phyloP scores from a whole-genome alignment of 2,888 invertebrate species.

The Chymomyza caudatula region DNA sequence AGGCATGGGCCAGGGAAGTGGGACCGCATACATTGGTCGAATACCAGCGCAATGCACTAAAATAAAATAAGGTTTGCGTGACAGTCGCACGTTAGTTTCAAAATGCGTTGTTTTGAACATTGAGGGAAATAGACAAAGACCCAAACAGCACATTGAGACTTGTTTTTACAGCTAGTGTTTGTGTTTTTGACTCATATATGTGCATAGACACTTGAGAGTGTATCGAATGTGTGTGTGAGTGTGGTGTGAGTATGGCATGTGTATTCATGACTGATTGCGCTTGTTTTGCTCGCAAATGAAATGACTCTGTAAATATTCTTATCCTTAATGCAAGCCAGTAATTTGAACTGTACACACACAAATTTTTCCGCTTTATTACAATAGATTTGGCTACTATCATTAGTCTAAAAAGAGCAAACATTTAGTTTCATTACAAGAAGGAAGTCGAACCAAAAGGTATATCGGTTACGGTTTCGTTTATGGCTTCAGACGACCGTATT shows the following conservation, averaged over 20 bases:
- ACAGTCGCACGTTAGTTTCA: slow-evolving; percentile 53
- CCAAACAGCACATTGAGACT: neutral
- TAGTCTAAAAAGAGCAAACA: neutral
- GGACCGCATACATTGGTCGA: neutral
- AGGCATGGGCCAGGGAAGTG: neutral
- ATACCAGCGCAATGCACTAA: slow-evolving; percentile 41
- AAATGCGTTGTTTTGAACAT: slow-evolving; percentile 51
- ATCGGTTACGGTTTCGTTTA: neutral
- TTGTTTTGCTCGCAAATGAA: neutral
- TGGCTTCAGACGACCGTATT: too few species aligned
- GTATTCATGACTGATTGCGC: neutral
- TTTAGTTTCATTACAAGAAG: neutral
- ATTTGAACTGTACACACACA: neutral
- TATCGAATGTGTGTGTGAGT: neutral
- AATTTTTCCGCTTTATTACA: neutral
- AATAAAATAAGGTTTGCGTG: slow-evolving; percentile 55
- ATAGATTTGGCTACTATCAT: neutral
- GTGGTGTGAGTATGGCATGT: neutral
- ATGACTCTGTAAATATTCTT: neutral
- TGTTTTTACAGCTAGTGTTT: neutral
- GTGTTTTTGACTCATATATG: neutral
- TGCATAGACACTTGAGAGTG: neutral
- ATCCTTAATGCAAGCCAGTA: neutral
- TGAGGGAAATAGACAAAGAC: neutral
- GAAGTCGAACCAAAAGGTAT: neutral